Evolutionary conservation across 2,888 invertebrate genomes (phyloP).

Genomic region (Hypsopygia costalis): DNA sequence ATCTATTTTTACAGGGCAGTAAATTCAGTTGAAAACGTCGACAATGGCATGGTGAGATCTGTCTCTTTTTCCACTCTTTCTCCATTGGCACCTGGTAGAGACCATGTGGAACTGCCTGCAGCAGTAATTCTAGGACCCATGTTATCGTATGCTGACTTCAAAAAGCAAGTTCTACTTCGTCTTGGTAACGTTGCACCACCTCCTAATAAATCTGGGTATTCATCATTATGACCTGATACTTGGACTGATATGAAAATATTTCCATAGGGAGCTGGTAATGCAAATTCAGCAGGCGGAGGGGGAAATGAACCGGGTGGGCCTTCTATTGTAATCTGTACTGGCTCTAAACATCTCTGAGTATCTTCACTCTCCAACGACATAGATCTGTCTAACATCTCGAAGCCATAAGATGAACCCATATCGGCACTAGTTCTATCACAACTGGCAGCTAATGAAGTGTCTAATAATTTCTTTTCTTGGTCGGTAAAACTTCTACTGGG

Average conservation of each 20-base stretch:
- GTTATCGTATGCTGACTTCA: slow-evolving; percentile 90
- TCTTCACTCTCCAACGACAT: slow-evolving; percentile 75
- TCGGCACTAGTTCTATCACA: slow-evolving; percentile 85
- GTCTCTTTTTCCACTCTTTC: slow-evolving; percentile 42
- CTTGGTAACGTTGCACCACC: slow-evolving; percentile 70
- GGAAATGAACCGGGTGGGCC: slow-evolving; percentile 64
- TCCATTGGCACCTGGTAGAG: slow-evolving; percentile 83
- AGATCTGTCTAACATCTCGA: slow-evolving; percentile 75
- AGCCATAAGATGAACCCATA: slow-evolving; percentile 74
- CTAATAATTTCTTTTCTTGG: slow-evolving; percentile 92
- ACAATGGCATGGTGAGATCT: slow-evolving; percentile 43
- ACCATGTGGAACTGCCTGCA: slow-evolving; percentile 92
- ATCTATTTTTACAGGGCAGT: slow-evolving; percentile 56
- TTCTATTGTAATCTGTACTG: slow-evolving; percentile 82
- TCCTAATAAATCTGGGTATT: slow-evolving; percentile 90
- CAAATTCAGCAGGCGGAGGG: slow-evolving; percentile 71
- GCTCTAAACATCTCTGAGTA: slow-evolving; percentile 69
- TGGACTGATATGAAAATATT: slow-evolving; percentile 94
- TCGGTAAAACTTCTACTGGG: slow-evolving; percentile 88
- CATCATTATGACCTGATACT: slow-evolving; percentile 84
- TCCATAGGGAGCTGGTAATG: slow-evolving; percentile 77
- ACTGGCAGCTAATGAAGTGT: slow-evolving; percentile 84
- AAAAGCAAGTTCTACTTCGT: slow-evolving; percentile 70
- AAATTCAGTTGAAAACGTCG: slow-evolving; percentile 73
- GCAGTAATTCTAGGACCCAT: slow-evolving; percentile 95